Conservation (phyloP, 2,797 vertebrate genomes). For the Adelosebastes latens region DNA sequence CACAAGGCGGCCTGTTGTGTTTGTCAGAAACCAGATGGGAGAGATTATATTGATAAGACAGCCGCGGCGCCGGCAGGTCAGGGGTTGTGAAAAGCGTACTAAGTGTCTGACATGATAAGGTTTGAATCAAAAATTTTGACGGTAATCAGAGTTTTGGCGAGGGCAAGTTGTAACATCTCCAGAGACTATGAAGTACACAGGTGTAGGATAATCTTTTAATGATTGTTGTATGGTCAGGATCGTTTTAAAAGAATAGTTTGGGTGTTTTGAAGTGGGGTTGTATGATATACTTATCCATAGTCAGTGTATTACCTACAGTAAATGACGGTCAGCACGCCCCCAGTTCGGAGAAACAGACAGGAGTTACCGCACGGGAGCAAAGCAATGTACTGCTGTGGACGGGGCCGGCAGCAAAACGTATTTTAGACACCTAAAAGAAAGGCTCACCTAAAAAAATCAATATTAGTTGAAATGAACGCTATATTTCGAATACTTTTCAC, state of each 20-base stretch:
- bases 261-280: not conserved
- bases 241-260: not conserved
- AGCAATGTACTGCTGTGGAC: too few species aligned
- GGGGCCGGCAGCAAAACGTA: too few species aligned
- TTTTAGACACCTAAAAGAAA: too few species aligned
- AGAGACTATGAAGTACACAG: not conserved
- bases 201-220: not conserved
- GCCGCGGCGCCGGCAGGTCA: constrained; percentile 6
- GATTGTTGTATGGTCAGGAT: not conserved
- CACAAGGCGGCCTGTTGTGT: constrained; percentile 37
- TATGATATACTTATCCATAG: not conserved
- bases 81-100: constrained; percentile 5
- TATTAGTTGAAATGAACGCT: too few species aligned
- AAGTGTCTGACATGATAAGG: constrained; percentile 6
- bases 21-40: constrained; percentile 54
- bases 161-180: not conserved
- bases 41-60: constrained; percentile 46
- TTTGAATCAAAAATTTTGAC: not conserved
- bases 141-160: not conserved
- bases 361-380: too few species aligned
- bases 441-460: too few species aligned
- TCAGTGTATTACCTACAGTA: not conserved
- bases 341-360: not conserved
- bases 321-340: not conserved
- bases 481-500: not conserved